phyloP scores from a whole-genome alignment of 2,888 invertebrate genomes.

The Polymixis lichenea region DNA sequence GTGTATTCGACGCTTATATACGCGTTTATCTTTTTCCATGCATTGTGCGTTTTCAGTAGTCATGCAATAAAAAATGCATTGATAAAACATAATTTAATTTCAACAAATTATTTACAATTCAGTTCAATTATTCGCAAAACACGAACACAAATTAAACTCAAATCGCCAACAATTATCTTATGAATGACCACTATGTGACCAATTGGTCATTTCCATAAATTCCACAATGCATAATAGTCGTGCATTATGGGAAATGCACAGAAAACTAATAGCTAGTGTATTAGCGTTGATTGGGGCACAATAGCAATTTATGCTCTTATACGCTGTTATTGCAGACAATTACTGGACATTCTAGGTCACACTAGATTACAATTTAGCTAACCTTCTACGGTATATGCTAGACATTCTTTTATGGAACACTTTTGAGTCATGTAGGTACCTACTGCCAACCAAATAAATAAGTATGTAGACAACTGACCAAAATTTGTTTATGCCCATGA shows the following conservation, averaged over 20 bases:
- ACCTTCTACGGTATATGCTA: slow-evolving; percentile 18
- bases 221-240: slow-evolving; percentile 49
- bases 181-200: slow-evolving; percentile 49
- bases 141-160: slow-evolving; percentile 25
- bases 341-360: slow-evolving; percentile 53
- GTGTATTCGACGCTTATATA: background rate
- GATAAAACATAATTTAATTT: background rate
- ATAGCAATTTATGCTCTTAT: slow-evolving; percentile 51
- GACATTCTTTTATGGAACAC: slow-evolving; percentile 7
- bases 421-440: background rate
- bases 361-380: slow-evolving; percentile 33
- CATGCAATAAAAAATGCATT: background rate
- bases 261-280: slow-evolving; percentile 58
- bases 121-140: slow-evolving; percentile 5
- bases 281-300: slow-evolving; percentile 64
- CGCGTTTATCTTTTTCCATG: background rate
- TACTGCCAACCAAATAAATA: background rate
- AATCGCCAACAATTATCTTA: slow-evolving; percentile 46
- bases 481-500: background rate
- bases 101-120: slow-evolving; percentile 5
- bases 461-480: too few relatives aligned
- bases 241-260: slow-evolving; percentile 66
- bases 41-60: background rate
- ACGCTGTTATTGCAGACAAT: slow-evolving; percentile 27
- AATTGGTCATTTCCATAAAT: slow-evolving; percentile 58